Evolutionary conservation across 2,113 vertebrate species (phyloP).

Genomic region (Macrotus californicus): DNA sequence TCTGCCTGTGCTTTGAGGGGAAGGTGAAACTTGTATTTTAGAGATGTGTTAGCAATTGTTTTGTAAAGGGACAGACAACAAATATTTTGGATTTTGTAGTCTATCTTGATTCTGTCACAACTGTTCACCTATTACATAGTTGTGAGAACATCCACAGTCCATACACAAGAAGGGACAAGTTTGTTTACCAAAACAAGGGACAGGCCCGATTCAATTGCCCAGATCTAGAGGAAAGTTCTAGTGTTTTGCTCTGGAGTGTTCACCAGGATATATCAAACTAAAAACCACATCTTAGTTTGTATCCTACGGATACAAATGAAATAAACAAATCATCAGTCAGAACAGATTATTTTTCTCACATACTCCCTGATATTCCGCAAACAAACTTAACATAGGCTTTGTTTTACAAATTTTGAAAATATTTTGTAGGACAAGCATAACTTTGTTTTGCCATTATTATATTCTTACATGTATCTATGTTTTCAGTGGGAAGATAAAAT

Average conservation of each 20-base stretch:
- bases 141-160: not conserved
- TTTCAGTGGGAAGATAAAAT: conserved; percentile 12
- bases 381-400: not conserved
- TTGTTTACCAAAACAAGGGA: not conserved
- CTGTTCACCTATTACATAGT: not conserved
- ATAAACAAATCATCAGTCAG: not conserved
- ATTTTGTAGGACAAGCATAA: not conserved
- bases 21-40: not conserved
- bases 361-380: not conserved
- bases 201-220: not conserved
- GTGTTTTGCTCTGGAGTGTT: not conserved
- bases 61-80: not conserved
- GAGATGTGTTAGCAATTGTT: not conserved
- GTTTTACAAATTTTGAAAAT: not conserved
- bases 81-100: not conserved
- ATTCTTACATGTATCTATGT: not conserved
- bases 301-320: not conserved
- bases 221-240: not conserved
- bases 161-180: not conserved
- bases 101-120: not conserved
- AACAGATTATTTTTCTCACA: not conserved
- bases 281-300: not conserved
- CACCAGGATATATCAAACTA: not conserved
- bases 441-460: not conserved
- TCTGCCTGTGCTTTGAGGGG: not conserved